phyloP scores from a whole-genome alignment of 1,140 invertebrate genomes.

The Globodera rostochiensis region DNA sequence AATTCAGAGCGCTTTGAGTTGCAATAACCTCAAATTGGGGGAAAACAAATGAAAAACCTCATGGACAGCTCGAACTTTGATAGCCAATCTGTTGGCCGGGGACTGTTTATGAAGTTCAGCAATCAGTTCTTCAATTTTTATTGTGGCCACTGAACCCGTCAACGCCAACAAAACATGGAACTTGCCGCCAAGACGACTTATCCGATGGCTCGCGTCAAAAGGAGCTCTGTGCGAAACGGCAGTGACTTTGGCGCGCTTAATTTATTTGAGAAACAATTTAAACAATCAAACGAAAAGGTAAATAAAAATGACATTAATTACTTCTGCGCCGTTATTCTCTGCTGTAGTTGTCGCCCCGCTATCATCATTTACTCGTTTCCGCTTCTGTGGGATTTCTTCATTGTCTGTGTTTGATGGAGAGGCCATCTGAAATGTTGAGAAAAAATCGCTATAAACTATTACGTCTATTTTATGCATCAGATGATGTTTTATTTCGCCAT shows the following conservation, averaged over 20 bases:
- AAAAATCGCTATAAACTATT: too few relatives aligned
- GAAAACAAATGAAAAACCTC: constrained; percentile 20
- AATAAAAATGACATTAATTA: too few relatives aligned
- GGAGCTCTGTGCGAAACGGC: constrained; percentile 24
- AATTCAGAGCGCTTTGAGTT: constrained; percentile 84
- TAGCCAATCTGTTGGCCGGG: constrained; percentile 49
- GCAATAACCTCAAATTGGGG: constrained; percentile 72
- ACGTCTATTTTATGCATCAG: too few relatives aligned
- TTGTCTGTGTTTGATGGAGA: background rate
- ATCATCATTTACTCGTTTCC: background rate
- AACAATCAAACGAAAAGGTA: too few relatives aligned
- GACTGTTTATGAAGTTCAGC: constrained; percentile 67
- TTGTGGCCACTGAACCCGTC: constrained; percentile 87
- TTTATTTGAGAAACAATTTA: background rate
- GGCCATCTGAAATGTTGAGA: background rate
- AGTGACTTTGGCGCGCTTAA: background rate
- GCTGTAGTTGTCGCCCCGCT: background rate
- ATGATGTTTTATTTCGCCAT: too few relatives aligned
- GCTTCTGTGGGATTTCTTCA: background rate
- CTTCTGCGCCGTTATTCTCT: background rate
- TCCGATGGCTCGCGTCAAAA: constrained; percentile 39
- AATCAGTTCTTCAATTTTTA: constrained; percentile 78
- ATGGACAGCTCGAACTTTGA: constrained; percentile 47
- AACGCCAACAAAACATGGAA: constrained; percentile 76
- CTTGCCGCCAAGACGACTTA: constrained; percentile 42